Base-by-base conservation (phyloP, 2,113 vertebrate species). In the Microcebus griseorufus region DNA sequence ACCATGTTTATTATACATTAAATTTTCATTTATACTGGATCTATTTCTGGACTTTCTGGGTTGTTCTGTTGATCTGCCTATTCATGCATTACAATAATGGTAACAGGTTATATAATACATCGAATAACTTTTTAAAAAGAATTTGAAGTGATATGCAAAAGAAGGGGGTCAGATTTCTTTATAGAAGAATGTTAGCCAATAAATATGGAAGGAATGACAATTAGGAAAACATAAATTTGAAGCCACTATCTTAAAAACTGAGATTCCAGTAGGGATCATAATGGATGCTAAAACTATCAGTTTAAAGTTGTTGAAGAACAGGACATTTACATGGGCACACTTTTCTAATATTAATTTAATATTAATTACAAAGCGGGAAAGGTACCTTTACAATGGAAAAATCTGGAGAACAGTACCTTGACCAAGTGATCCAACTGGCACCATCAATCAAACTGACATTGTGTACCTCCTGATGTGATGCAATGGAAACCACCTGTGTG, bases 161-260 rank as follows among this genome's bases (percentile, higher is more conserved):
- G 69, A 89, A 92, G 2, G 45, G 34, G 37, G 51, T 10, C 32
- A 90, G 20, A 27, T 84, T 91, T 87, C 70, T 67, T 93, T 88
- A 87, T 6, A 75, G 37, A 83, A 85, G 29, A 93, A 81, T 53
- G 7, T 11, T 83, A 84, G 14, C 29, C 81, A 90, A 42, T 94
- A 95, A 81, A 93, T 67, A 23, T 91, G 58, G n/a, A 95, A 96
- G 55, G 75, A 92, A 90, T 76, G 32, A 86, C 18, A 94, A 86
- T 78, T 89, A 73, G 60, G 73, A 86, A 90, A 95, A 89, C 37
- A 92, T 45, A 51, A 55, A 37, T 80, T 94, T 96, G 60, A 18
- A 86, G 55, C 3, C 25, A 55, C 55, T n/a, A 75, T 37, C 16
- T 82, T 84, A 91, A 83, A 95, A 97, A 67, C 11, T 70, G 32